Evolutionary conservation across 2,888 invertebrate genomes (phyloP).

Genomic region (Drosophila greeni): DNA sequence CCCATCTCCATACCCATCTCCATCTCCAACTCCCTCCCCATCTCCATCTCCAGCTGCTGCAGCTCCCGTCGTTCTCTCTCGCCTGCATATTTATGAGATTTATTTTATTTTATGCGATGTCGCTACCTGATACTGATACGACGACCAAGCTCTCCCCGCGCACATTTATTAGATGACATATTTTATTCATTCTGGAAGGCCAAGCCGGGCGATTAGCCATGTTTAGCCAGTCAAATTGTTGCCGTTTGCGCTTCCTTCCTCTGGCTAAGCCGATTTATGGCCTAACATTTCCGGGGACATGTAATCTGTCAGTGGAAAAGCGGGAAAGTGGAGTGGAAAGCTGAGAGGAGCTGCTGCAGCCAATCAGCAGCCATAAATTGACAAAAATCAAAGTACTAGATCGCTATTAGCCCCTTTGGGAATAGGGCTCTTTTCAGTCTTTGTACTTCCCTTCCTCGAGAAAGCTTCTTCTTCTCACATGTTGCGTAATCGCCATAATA

Average conservation of each 20-base stretch:
- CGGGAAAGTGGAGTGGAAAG: slow-evolving; percentile 1
- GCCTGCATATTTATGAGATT: slow-evolving; percentile 72
- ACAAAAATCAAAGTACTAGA: slow-evolving; percentile 41
- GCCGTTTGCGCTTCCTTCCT: slow-evolving; percentile 35
- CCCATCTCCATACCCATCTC: too few relatives aligned
- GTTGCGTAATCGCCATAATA: slow-evolving; percentile 64
- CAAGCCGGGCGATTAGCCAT: slow-evolving; percentile 44
- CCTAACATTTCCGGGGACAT: slow-evolving; percentile 37
- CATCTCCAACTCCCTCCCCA: background rate
- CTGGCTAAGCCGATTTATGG: slow-evolving; percentile 38
- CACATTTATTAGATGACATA: slow-evolving; percentile 49
- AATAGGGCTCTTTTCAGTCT: slow-evolving; percentile 14
- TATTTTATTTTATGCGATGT: slow-evolving; percentile 72
- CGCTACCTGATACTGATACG: slow-evolving; percentile 58
- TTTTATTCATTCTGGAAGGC: slow-evolving; percentile 45
- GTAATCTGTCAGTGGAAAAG: slow-evolving; percentile 38
- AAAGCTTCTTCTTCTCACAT: slow-evolving; percentile 10
- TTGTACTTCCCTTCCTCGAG: background rate
- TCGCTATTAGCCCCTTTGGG: slow-evolving; percentile 16
- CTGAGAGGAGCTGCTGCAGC: slow-evolving; percentile 1
- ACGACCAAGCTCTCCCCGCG: slow-evolving; percentile 20
- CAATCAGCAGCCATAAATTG: slow-evolving; percentile 40
- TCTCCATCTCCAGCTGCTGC: background rate
- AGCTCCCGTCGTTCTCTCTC: slow-evolving; percentile 1
- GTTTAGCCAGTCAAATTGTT: slow-evolving; percentile 54